Evolutionary conservation across 2,888 invertebrate species (phyloP), one percentile per base, ranked within the genome.

Genomic region (Epicampocera succincta): DNA sequence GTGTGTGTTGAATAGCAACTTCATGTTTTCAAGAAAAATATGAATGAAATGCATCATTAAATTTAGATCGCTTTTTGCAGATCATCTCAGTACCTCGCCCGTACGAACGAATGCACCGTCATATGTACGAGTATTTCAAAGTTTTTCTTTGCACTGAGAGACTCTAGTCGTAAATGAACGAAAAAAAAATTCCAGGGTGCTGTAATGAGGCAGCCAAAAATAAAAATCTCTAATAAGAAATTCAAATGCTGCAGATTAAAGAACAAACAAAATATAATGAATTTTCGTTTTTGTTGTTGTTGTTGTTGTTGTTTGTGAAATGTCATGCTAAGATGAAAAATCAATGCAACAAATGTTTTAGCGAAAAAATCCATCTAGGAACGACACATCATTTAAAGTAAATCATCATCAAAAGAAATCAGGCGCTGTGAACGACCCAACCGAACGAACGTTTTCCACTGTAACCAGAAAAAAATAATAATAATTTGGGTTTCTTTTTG

Each of bases 331-430:
- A 79, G 77, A 85, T 88, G 87, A 87, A 87, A 87, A 87, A 89
- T 87, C 86, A 86, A 87, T 87, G 86, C 87, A 85, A 87, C 87
- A 87, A 77, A 83, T 84, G 66, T 71, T 78, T 73, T 86, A 83
- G 86, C 87, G 85, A 85, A 87, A 87, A 85, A 85, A 86, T 85
- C 87, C 87, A 87, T 88, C 87, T 87, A 87, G 86, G 84, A 86
- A 87, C 85, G 87, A 88, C 89, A 89, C 86, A 87, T 89, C 89
- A 89, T 89, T 89, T 89, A 87, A 86, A 87, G 85, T 86, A 86
- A 89, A 86, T 85, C 87, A 87, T 88, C 89, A 87, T 89, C 87
- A 87, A 86, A 86, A 83, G 86, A 88, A 88, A 88, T 88, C 87
- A 86, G 87, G 87, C 82, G 71, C 78, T 82, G n/a, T n/a, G 79